Percentiles rank a stretch among this genome's conserved stretches.
phyloP scores from a whole-genome alignment of 1,140 invertebrate species.

The Leptinotarsa lineolata region DNA sequence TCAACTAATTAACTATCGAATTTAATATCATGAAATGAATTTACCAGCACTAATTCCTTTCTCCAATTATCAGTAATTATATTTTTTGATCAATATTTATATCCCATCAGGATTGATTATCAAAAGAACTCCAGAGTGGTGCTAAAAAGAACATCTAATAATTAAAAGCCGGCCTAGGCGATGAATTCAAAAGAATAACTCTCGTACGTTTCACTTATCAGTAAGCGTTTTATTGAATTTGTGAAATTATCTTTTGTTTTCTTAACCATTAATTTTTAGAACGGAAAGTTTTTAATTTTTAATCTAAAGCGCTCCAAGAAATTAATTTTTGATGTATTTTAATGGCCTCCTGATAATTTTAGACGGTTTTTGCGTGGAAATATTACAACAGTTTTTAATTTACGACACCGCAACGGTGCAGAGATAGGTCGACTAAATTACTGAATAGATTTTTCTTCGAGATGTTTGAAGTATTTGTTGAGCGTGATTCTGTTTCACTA shows the following conservation, averaged over 20 bases:
- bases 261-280: slow-evolving; percentile 54
- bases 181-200: slow-evolving; percentile 34
- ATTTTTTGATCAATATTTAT: too few species aligned
- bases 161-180: slow-evolving; percentile 44
- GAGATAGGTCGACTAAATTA: neutral
- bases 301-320: slow-evolving; percentile 49
- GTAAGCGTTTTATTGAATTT: slow-evolving; percentile 51
- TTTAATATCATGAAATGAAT: too few species aligned
- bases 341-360: slow-evolving; percentile 48
- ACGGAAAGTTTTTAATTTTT: slow-evolving; percentile 53
- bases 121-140: slow-evolving; percentile 34
- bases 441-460: neutral
- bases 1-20: too few species aligned
- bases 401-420: slow-evolving; percentile 18
- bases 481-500: neutral
- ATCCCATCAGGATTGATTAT: too few species aligned
- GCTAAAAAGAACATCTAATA: slow-evolving; percentile 46
- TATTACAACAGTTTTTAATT: slow-evolving; percentile 30
- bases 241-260: slow-evolving; percentile 53
- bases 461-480: neutral
- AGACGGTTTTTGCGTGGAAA: slow-evolving; percentile 32
- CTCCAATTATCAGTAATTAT: too few species aligned
- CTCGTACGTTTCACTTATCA: slow-evolving; percentile 41
- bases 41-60: too few species aligned
- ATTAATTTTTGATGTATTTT: slow-evolving; percentile 53